Base-by-base conservation (phyloP, 1,140 invertebrate species). In the Atta cephalotes region DNA sequence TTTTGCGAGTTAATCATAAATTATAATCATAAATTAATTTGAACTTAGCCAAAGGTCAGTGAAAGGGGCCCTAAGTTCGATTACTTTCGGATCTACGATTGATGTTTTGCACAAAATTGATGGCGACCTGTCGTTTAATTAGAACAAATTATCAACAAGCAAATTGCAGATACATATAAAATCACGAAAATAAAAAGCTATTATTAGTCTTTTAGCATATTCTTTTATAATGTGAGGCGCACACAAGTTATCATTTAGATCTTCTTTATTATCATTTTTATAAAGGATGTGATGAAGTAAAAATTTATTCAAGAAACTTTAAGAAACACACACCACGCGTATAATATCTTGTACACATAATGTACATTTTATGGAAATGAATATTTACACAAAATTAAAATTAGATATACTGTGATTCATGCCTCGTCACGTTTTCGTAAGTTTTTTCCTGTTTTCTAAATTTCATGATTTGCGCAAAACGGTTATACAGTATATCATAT, bases 381-480 rank as follows among this genome's bases (percentile, higher is more conserved):
- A 60, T 45, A 58, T 53, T 68, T 53, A 3, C 1, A 12, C 4
- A 71, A 25, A 81, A 71, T 58, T 21, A 70, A 68, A 53, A 56
- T 45, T 71, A 58, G 1, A 60, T 39, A 56, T 21, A n/a, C 12
- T 12, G 56, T 12, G 21, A 18, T 74, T 74, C 25, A 62, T 25
- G 56, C 66, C 14, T 25, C 80, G 18, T 51, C 56, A 60, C 21
- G 53, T 62, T 72, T 51, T 60, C 77, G 49, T 49, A 62, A 68
- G 65, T 53, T 80, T 68, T 45, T 53, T 25, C 45, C 63, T 68
- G 65, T 70, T 70, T 76, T 35, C n/a, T 39, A 25, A 62, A 70
- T 76, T 76, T 84, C 70, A 18, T 62, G 28, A 76, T 84, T 74
- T 76, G 56, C 70, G 39, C 35, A 74, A 74, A 51, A 49, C 56